Evolutionary conservation across 2,888 invertebrate species (phyloP), one percentile per base, ranked within the genome.

Genomic region (Dynastes grantii): DNA sequence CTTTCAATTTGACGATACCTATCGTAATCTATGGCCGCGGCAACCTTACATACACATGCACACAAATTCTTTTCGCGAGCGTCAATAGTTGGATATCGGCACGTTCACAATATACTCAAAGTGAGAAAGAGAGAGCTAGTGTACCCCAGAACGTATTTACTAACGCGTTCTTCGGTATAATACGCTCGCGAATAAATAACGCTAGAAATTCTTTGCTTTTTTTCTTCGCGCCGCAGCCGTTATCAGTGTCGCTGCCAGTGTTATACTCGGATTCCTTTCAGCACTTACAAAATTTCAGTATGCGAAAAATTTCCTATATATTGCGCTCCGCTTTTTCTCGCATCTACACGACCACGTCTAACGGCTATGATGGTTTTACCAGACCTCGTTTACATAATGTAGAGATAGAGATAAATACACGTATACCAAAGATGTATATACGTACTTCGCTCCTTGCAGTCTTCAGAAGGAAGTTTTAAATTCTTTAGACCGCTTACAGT

Each of bases 251-350:
- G 58, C 73, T 22, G 51, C 73, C 73, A 73, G 58, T 73, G 73
- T 73, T 73, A 58, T 61, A 58, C 58, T 37, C 55, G 73, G 40
- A 73, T 73, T 73, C 73, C 58, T 73, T 58, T 73, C 58, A 73
- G 73, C 73, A 73, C 73, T 73, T 73, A 73, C 73, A 73, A 58
- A 37, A 73, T 73, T 73, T 53, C 73, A 58, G 73, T 58, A 73
- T 73, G 73, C 58, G 58, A 58, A 58, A 73, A 73, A 73, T 73
- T 73, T 73, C 73, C 58, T 73, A 58, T 71, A 73, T 73, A 71
- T 71, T 55, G 61, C 58, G 40, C 29, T 9, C n/a, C 22, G 13
- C 11, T 45, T 73, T 71, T 58, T 58, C 58, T 8, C 58, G 58
- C 58, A 58, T 58, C 55, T 40, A 22, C n/a, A 11, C 5, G 32